Base-by-base conservation (phyloP, 2,797 vertebrate species). In the Arctocebus calabarensis region DNA sequence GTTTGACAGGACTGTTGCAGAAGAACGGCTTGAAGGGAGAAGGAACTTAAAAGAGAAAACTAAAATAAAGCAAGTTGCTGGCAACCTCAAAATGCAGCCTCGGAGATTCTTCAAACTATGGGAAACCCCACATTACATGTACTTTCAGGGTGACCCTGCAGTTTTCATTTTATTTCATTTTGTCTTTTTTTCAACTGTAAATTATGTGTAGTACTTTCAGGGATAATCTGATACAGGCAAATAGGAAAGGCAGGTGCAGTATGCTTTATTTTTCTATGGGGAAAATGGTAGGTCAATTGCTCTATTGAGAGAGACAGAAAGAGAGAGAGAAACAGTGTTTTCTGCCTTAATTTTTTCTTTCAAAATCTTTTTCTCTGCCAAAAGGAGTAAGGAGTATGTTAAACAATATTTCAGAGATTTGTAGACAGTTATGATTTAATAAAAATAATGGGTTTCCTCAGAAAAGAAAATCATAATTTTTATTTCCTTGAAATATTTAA, bases 161-260 rank as follows among this genome's bases (percentile, higher is more conserved):
- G 96, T 98, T 43, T 82, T 59, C 61, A 29, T 32, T 66, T 64
- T 34, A 14, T n/a, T 84, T 74, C 22, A n/a, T 61, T 22, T 32
- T 40, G 5, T 40, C 32, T n/a, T 98, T 96, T 97, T 98, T 71
- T 96, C 83, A 97, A 70, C 95, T 97, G 84, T 97, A 97, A 98
- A 98, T 88, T 66, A 90, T 94, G 97, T 91, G 96, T 97, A 92
- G 78, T 95, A 73, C 95, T 98, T 98, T 97, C 84, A 91, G 86
- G 90, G 52, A 7, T 79, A 86, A 43, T 0, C 20, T 96, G 45
- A 40, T 90, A 91, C 74, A 95, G 95, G 92, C 78, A 20, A 95
- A 97, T 97, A 95, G 96, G 73, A 11, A 61, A 94, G 94, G 64
- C 61, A 27, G 94, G 8, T 43, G 91, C 96, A 7, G 19, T 43